Evolutionary conservation across 2,797 vertebrate genomes (phyloP).

Genomic region (Enteromius thamalakanensis): DNA sequence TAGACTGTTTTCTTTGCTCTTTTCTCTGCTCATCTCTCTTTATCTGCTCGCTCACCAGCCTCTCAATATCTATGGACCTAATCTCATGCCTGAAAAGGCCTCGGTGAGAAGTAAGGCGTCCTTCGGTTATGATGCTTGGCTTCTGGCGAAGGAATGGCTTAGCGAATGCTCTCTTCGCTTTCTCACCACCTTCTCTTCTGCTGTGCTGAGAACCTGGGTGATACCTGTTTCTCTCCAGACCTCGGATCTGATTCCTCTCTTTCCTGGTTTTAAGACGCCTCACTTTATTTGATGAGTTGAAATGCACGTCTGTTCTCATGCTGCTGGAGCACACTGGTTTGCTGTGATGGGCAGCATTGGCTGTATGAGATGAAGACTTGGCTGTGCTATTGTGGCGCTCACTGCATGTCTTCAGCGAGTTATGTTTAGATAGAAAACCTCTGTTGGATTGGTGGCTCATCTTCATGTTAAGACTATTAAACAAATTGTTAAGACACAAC

Average conservation of each 20-base stretch:
- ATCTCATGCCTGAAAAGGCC: slow-evolving; percentile 88
- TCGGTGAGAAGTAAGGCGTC: slow-evolving; percentile 82
- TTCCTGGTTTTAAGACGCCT: slow-evolving; percentile 76
- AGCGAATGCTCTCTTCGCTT: slow-evolving; percentile 50
- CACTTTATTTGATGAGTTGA: slow-evolving; percentile 55
- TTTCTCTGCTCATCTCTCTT: slow-evolving; percentile 50
- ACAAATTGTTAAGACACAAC: background rate
- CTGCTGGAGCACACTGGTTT: slow-evolving; percentile 29
- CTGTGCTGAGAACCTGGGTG: slow-evolving; percentile 36
- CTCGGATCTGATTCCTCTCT: slow-evolving; percentile 69
- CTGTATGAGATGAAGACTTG: slow-evolving; percentile 41
- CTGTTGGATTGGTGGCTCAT: slow-evolving; percentile 44
- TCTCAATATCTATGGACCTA: slow-evolving; percentile 86
- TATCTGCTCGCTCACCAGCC: slow-evolving; percentile 74
- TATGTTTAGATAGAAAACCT: slow-evolving; percentile 57
- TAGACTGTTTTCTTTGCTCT: slow-evolving; percentile 40
- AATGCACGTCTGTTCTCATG: slow-evolving; percentile 41
- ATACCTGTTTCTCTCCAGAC: slow-evolving; percentile 44
- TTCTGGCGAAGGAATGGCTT: slow-evolving; percentile 64
- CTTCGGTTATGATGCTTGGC: slow-evolving; percentile 83
- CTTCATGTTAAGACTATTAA: slow-evolving; percentile 16
- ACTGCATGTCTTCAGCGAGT: slow-evolving; percentile 41
- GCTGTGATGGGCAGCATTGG: slow-evolving; percentile 31
- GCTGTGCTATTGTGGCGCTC: slow-evolving; percentile 53
- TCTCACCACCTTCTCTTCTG: slow-evolving; percentile 54